phyloP scores from a whole-genome alignment of 2,113 vertebrate species.

The Festucalex cinctus region DNA sequence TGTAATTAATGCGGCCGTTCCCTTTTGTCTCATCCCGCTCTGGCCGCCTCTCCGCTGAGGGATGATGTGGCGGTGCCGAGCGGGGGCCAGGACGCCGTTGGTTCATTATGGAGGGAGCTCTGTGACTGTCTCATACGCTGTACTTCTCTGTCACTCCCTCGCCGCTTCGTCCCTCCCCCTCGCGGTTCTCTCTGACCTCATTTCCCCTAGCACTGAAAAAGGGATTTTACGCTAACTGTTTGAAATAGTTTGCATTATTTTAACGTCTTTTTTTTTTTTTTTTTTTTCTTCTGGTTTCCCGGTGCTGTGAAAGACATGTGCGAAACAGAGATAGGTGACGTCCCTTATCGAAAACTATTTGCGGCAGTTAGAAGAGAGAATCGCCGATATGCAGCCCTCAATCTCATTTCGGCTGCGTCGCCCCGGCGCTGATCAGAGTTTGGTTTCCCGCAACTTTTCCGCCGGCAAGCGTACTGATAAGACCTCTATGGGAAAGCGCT shows the following conservation, averaged over 20 bases:
- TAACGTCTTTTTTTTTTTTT: neutral
- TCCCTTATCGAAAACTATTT: constrained; percentile 16
- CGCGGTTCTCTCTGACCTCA: constrained; percentile 49
- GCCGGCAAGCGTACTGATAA: constrained; percentile 45
- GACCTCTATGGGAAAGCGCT: constrained; percentile 50
- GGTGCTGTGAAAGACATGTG: neutral
- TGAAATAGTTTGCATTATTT: constrained; percentile 33
- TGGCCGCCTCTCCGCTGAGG: constrained; percentile 55
- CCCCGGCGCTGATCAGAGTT: constrained; percentile 44
- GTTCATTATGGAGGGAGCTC: constrained; percentile 57
- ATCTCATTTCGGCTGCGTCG: constrained; percentile 24
- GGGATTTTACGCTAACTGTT: constrained; percentile 32
- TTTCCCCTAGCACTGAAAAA: constrained; percentile 44
- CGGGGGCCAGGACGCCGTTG: constrained; percentile 42
- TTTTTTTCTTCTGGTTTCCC: neutral
- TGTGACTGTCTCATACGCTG: constrained; percentile 47
- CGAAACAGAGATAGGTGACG: neutral
- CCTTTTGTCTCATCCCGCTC: constrained; percentile 65
- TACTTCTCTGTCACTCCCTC: constrained; percentile 45
- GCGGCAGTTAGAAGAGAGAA: constrained; percentile 20
- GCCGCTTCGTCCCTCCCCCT: constrained; percentile 1
- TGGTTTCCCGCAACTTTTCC: constrained; percentile 39
- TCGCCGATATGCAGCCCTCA: constrained; percentile 3
- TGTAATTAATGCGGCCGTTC: constrained; percentile 70
- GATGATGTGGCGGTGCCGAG: constrained; percentile 46